Base-by-base conservation (phyloP, 2,113 vertebrate species). In the Barbus barbus region DNA sequence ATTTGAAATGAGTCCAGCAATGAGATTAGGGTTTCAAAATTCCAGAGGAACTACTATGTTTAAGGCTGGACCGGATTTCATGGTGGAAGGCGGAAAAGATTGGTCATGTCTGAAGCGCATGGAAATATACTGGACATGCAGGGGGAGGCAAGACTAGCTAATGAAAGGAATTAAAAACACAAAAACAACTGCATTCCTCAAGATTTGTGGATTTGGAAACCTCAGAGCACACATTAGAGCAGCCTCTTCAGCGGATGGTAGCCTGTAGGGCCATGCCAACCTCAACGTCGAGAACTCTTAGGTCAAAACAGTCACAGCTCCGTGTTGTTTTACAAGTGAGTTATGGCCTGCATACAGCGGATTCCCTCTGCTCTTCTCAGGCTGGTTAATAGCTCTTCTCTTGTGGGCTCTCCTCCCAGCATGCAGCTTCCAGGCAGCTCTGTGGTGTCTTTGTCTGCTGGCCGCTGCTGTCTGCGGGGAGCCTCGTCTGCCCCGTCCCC, bases 91-190 rank as follows among this genome's bases (percentile, higher is more conserved):
- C 78, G 88, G 91, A 91, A 91, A 92, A 89, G 91, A 91, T 90
- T 89, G 90, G 89, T 93, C 88, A 92, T 87, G 91, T 93, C 92
- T 90, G 80, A 81, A 84, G 71, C 18, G 44, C 88, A 83, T 89
- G 89, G 88, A 93, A 91, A 93, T 73, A 93, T 73, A 83, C 77
- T 83, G 74, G 22, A 72, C 79, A 51, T 80, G 14, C 65, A 67
- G 7, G 18, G 72, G 26, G 36, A 61, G 85, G 82, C 82, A 81
- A 73, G 51, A 36, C 84, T 78, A 86, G 72, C 78, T 90, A 84
- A 85, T 84, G 85, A 88, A 81, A 82, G 63, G 65, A 80, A 83
- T 63, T 36, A 48, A 83, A 67, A 83, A 82, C 22, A 78, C 61
- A 85, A 84, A 81, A 75, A 82, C 41, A 83, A 86, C 53, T 81